Evolutionary conservation across 2,888 invertebrate genomes (phyloP).

Genomic region (Agriopis marginaria): DNA sequence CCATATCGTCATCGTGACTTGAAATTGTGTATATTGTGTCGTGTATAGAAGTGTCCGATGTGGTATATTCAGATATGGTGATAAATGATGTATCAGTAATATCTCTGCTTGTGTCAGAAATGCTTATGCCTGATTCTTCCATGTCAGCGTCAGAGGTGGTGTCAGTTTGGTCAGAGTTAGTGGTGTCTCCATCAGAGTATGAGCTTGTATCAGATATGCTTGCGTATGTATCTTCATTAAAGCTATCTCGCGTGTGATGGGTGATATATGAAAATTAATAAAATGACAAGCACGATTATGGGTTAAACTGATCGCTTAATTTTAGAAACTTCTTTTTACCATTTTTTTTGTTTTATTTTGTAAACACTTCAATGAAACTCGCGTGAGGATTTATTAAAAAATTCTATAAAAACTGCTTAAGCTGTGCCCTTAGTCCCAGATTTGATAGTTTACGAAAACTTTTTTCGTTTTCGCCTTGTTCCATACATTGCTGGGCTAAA

Average conservation of each 20-base stretch:
- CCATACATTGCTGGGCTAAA: no score
- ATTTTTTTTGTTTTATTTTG: no score
- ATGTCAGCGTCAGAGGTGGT: neutral
- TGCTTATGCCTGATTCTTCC: neutral
- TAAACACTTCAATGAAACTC: no score
- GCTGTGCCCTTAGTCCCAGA: no score
- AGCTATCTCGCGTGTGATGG: constrained; percentile 21
- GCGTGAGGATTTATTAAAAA: no score
- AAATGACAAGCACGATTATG: neutral
- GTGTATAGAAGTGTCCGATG: constrained; percentile 52
- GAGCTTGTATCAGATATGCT: neutral
- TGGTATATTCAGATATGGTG: constrained; percentile 69
- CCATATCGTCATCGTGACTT: neutral
- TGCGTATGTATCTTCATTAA: constrained; percentile 1
- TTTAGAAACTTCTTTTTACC: no score
- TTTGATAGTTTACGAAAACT: no score
- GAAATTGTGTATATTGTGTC: neutral
- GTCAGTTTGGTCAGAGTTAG: neutral
- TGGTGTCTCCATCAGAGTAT: neutral
- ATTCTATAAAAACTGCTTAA: no score
- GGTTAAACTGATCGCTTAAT: no score
- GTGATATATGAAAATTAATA: constrained; percentile 11
- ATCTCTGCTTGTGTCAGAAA: neutral
- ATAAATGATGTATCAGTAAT: constrained; percentile 46
- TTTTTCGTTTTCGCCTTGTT: no score